phyloP scores from a whole-genome alignment of 2,797 vertebrate genomes.

The Vultur gryphus region DNA sequence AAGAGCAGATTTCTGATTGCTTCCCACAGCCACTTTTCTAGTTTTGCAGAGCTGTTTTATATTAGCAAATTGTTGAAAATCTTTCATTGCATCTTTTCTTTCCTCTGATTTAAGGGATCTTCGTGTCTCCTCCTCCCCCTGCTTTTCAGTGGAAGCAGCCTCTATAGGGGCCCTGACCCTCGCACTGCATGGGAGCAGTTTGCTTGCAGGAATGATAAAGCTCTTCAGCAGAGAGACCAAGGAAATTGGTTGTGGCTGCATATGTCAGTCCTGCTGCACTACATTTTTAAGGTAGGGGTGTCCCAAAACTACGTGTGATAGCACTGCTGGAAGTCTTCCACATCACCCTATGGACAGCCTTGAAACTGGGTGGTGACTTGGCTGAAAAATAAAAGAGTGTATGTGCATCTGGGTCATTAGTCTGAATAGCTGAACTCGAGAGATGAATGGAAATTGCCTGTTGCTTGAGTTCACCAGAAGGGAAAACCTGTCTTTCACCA shows the following conservation, averaged over 20 bases:
- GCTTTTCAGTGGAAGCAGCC: not conserved
- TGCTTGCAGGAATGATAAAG: not conserved
- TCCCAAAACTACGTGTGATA: not conserved
- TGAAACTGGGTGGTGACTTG: not conserved
- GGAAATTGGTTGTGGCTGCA: not conserved
- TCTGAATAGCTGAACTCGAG: not conserved
- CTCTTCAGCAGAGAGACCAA: not conserved
- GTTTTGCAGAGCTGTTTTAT: constrained; percentile 15
- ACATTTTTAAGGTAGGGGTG: not conserved
- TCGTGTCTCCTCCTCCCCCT: not conserved
- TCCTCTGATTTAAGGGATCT: not conserved
- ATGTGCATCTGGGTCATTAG: not conserved
- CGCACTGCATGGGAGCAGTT: not conserved
- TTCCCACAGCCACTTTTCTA: constrained; percentile 52
- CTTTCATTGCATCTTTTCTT: not conserved
- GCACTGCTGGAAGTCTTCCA: not conserved
- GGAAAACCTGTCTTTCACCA: not conserved
- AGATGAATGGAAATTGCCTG: constrained; percentile 6
- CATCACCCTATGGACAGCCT: not conserved
- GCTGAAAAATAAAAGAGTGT: not conserved
- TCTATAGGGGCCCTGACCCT: not conserved
- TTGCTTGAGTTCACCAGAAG: constrained; percentile 32
- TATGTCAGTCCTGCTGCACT: not conserved
- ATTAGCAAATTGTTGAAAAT: constrained; percentile 31
- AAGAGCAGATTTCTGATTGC: constrained; percentile 62